Base-by-base conservation (phyloP, 2,888 invertebrate species). In the Ochlodes sylvanus region DNA sequence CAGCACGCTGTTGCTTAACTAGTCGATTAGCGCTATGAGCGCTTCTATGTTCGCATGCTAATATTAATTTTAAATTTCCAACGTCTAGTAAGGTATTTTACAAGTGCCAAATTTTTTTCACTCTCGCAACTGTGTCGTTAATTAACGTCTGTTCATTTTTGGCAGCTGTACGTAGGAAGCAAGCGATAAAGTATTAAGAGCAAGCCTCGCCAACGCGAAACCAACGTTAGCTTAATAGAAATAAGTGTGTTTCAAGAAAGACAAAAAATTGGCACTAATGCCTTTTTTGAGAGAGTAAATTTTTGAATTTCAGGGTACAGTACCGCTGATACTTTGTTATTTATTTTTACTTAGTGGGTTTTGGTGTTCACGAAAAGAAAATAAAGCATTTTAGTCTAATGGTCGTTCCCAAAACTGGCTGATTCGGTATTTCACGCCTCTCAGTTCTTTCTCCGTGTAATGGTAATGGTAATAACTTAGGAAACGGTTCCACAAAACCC, bases 101-200 rank as follows among this genome's bases (percentile, higher is more conserved):
- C 27, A 54, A 54, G 27, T 27, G 54, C 54, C 54, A 47, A 47
- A 44, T 12, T 66, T 66, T 65, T 66, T 60, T 52, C 58, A 42
- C 66, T 17, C 19, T 27, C 19, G 54, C 61, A 61, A 67, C 44
- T 60, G 41, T 66, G 21, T 44, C 61, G 55, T 67, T 55, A 67
- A 67, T 67, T 61, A 67, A 67, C 34, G 61, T 61, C 61, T 61
- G 17, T 44, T 61, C 54, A 67, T 42, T 66, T 67, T 67, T 67
- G 67, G 67, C 61, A 67, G 55, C 67, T 61, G 61, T 61, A 61
- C 61, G 34, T 54, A 61, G 15, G 3, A 3, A 50, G 10, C 19
- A 50, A 17, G 12, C 5, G 0, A 12, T 12, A 50, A 50, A 19
- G 19, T 12, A 21, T 0, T 12, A 50, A 50, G 19, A 19, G 50